Conservation (phyloP, 2,113 vertebrate species). For the Embiotoca jacksoni region DNA sequence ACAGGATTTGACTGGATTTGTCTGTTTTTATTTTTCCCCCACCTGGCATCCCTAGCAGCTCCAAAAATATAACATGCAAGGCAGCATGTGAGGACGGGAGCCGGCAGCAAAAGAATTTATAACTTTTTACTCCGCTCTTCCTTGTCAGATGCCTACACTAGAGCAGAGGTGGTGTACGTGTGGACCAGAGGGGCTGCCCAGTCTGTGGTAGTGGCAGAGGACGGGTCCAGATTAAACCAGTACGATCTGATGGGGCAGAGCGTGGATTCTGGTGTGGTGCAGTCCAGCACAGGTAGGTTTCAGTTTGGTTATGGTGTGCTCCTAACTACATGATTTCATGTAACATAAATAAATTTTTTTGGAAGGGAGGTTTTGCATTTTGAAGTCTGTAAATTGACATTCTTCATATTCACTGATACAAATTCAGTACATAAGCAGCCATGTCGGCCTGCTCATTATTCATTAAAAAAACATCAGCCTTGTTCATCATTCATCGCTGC, state of each 20-base stretch:
- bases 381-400: background rate
- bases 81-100: slow-evolving; percentile 17
- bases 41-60: slow-evolving; percentile 26
- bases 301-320: background rate
- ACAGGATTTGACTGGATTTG: slow-evolving; percentile 16
- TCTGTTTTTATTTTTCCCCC: slow-evolving; percentile 2
- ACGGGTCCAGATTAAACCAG: slow-evolving; percentile 96
- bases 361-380: background rate
- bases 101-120: slow-evolving; percentile 36
- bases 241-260: slow-evolving; percentile 97
- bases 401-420: background rate
- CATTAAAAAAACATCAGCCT: background rate
- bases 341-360: background rate
- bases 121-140: slow-evolving; percentile 14
- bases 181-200: slow-evolving; percentile 95
- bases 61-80: slow-evolving; percentile 31
- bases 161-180: slow-evolving; percentile 95
- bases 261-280: slow-evolving; percentile 96
- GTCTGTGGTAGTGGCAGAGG: slow-evolving; percentile 97
- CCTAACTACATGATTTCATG: background rate
- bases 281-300: slow-evolving; percentile 94
- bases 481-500: background rate
- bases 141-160: slow-evolving; percentile 93
- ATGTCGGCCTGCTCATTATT: background rate
- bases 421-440: background rate